Evolutionary conservation across 2,113 vertebrate species (phyloP).

Genomic region (Notarius quadriscutis): DNA sequence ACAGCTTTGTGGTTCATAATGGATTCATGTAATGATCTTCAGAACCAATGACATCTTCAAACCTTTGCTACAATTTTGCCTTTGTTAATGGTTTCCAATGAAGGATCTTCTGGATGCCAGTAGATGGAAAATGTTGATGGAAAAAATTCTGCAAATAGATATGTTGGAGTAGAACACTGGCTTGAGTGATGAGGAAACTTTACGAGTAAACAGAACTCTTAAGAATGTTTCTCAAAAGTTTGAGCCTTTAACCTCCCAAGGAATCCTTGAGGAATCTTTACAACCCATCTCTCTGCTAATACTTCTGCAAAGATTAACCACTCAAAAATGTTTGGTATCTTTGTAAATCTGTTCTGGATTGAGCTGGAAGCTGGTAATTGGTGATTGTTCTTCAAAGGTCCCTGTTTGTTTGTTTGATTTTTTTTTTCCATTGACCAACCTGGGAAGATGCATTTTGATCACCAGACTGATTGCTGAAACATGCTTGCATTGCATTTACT

Average conservation of each 20-base stretch:
- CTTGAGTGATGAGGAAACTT: background rate
- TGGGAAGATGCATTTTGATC: background rate
- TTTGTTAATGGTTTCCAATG: background rate
- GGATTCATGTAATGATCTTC: background rate
- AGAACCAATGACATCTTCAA: slow-evolving; percentile 4
- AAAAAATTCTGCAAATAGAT: background rate
- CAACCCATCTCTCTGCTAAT: background rate
- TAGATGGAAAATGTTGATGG: background rate
- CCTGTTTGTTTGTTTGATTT: background rate
- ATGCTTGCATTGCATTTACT: background rate
- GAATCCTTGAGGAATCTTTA: background rate
- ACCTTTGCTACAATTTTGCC: background rate
- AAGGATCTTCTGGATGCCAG: background rate
- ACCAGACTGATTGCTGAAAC: background rate
- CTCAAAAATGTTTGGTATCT: background rate
- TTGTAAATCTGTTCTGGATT: background rate
- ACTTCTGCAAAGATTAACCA: background rate
- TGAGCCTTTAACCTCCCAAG: background rate
- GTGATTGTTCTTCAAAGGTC: background rate
- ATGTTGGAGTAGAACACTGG: background rate
- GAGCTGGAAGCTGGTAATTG: background rate
- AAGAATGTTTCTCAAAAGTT: background rate
- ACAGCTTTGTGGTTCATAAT: background rate
- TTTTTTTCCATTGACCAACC: background rate
- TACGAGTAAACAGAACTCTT: background rate